Evolutionary conservation across 2,797 vertebrate species (phyloP).

Genomic region (Hippoglossus hippoglossus): DNA sequence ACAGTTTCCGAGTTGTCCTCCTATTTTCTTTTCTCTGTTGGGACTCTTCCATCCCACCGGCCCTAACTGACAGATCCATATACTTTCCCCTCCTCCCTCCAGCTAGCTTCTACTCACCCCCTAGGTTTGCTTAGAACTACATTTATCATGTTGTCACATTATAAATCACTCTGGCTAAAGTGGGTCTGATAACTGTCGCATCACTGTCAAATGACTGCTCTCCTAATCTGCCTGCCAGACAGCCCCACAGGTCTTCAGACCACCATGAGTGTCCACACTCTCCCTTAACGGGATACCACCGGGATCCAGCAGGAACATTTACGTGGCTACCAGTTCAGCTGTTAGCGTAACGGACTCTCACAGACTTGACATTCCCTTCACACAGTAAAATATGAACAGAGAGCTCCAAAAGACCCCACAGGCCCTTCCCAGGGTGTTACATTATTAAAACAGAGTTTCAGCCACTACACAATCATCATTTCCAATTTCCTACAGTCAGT

Average conservation of each 20-base stretch:
- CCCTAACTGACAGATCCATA: constrained; percentile 69
- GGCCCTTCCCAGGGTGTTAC: constrained; percentile 45
- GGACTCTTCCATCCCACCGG: constrained; percentile 64
- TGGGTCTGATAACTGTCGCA: constrained; percentile 84
- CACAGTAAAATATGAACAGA: constrained; percentile 50
- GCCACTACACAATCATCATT: constrained; percentile 59
- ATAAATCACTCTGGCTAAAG: constrained; percentile 85
- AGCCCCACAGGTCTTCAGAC: constrained; percentile 70
- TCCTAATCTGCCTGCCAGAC: constrained; percentile 71
- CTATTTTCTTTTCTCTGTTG: constrained; percentile 56
- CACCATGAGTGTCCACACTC: constrained; percentile 61
- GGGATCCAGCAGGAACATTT: constrained; percentile 54
- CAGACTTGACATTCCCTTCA: constrained; percentile 54
- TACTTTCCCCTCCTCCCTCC: constrained; percentile 20
- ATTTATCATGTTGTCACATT: constrained; percentile 83
- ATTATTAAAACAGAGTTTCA: constrained; percentile 64
- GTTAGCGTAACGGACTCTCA: constrained; percentile 55
- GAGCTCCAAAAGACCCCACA: constrained; percentile 33
- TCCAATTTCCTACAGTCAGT: constrained; percentile 70
- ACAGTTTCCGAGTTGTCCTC: constrained; percentile 56
- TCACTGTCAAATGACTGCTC: constrained; percentile 69
- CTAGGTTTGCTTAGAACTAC: constrained; percentile 78
- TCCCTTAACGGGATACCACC: constrained; percentile 35
- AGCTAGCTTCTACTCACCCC: constrained; percentile 13
- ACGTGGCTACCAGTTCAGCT: constrained; percentile 53